phyloP scores from a whole-genome alignment of 2,113 vertebrate genomes.

The Anthoscopus minutus region DNA sequence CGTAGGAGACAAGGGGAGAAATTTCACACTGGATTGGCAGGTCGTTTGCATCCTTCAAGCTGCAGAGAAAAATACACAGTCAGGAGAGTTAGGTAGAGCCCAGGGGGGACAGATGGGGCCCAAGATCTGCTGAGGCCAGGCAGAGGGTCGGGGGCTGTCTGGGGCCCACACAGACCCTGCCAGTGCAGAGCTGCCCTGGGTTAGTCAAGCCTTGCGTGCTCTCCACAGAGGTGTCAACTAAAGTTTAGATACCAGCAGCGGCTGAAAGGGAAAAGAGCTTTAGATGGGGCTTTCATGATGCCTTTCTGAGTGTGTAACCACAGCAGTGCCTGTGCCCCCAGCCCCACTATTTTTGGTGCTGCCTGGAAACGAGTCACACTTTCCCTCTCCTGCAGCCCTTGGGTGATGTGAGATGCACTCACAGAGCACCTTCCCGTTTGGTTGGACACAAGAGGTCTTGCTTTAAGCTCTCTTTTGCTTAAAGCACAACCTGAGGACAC shows the following conservation, averaged over 20 bases:
- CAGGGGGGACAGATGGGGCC: rapidly evolving
- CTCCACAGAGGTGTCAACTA: background rate
- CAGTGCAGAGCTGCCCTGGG: background rate
- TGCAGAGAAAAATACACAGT: background rate
- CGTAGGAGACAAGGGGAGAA: conserved; percentile 90
- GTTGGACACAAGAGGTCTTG: background rate
- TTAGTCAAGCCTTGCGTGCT: conserved; percentile 46
- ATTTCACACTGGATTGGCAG: conserved; percentile 95
- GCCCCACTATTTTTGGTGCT: rapidly evolving
- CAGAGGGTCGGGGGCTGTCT: rapidly evolving
- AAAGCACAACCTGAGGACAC: background rate
- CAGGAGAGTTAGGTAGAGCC: background rate
- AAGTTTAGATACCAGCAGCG: background rate
- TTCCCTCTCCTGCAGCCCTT: background rate
- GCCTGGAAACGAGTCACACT: background rate
- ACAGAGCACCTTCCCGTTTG: background rate
- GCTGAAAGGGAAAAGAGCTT: background rate
- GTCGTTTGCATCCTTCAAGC: conserved; percentile 91
- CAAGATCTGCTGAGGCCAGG: background rate
- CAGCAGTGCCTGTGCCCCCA: background rate
- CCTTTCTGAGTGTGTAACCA: background rate
- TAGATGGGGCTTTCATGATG: background rate
- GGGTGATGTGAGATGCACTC: background rate
- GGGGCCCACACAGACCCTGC: rapidly evolving
- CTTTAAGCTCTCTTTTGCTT: background rate